phyloP scores from a whole-genome alignment of 2,888 invertebrate species.

The Merodon equestris region DNA sequence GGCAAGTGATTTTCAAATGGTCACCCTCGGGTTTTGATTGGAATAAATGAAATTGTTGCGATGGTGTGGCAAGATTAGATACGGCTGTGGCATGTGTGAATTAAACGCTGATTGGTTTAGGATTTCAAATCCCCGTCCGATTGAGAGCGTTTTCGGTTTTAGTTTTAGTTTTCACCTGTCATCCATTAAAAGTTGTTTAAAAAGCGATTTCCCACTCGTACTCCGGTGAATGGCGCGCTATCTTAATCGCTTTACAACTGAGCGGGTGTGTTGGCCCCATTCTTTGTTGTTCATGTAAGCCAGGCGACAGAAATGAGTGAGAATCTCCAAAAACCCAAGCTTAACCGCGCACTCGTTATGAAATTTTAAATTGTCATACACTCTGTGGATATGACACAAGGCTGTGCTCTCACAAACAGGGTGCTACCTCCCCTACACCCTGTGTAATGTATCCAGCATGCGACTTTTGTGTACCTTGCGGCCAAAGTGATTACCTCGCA shows the following conservation, averaged over 20 bases:
- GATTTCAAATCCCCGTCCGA: slow-evolving; percentile 39
- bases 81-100: slow-evolving; percentile 34
- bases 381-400: slow-evolving; percentile 67
- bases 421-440: neutral
- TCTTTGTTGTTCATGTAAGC: too few relatives aligned
- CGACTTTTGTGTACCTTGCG: slow-evolving; percentile 68
- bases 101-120: slow-evolving; percentile 63
- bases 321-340: slow-evolving; percentile 46
- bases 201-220: too few relatives aligned
- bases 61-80: slow-evolving; percentile 63
- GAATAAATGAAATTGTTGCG: slow-evolving; percentile 65
- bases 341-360: slow-evolving; percentile 64
- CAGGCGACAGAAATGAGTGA: slow-evolving; percentile 1
- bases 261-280: too few relatives aligned
- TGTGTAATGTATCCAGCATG: slow-evolving; percentile 61
- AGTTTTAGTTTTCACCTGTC: neutral
- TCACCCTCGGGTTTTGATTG: slow-evolving; percentile 38
- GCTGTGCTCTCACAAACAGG: neutral
- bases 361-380: slow-evolving; percentile 67
- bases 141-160: slow-evolving; percentile 16
- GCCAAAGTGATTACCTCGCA: slow-evolving; percentile 68
- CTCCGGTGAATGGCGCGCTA: too few relatives aligned
- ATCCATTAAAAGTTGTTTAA: too few relatives aligned
- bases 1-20: slow-evolving; percentile 55
- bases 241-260: too few relatives aligned